These are phyloP conservation scores for Phortica okadai DNA, from an alignment of 2,888 invertebrate species.

Conservation along the genomic window DNA sequence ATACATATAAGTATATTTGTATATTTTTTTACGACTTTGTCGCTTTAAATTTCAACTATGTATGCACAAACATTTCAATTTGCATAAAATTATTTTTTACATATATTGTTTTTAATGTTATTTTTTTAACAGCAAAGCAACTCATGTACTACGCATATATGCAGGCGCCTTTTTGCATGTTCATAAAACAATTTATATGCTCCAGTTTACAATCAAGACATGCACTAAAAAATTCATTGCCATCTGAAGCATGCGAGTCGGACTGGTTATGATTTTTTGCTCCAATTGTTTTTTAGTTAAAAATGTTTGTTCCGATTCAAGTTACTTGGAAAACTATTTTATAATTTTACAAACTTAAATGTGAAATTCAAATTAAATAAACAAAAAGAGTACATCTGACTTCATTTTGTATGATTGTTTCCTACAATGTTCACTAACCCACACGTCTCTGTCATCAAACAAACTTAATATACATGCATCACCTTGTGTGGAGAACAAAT, in stretches of 20 bases:
- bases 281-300: background rate
- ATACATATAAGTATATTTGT: background rate
- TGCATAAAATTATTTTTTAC: background rate
- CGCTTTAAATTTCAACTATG: background rate
- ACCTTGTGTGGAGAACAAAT: too few species aligned
- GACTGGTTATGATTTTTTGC: conserved; percentile 16
- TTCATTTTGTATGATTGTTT: too few species aligned
- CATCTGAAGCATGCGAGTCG: conserved; percentile 63
- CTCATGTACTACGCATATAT: background rate
- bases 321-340: background rate
- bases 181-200: conserved; percentile 63
- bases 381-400: too few species aligned
- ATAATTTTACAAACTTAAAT: background rate
- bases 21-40: background rate
- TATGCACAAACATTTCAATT: background rate
- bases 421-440: too few species aligned
- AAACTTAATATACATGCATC: too few species aligned
- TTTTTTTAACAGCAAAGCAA: background rate
- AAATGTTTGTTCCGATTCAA: background rate
- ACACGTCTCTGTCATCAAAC: too few species aligned
- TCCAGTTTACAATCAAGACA: conserved; percentile 68
- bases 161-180: conserved; percentile 4
- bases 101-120: background rate
- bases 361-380: background rate
- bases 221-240: conserved; percentile 69